phyloP scores from a whole-genome alignment of 1,140 invertebrate species.

The Brachionus plicatilis region DNA sequence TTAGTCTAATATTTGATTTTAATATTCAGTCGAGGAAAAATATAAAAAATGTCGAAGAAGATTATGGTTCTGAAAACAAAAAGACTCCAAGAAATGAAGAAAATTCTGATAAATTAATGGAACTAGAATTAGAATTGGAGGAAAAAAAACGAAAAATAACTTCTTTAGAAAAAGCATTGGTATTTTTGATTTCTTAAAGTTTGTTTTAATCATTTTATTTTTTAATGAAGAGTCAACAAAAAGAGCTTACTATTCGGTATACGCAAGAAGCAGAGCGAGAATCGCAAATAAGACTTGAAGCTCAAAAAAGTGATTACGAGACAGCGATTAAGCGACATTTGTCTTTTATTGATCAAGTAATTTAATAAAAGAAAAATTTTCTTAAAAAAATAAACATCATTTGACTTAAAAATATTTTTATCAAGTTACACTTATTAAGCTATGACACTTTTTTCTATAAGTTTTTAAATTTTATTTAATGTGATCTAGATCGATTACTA shows the following conservation, averaged over 20 bases:
- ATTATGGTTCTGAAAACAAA: not conserved
- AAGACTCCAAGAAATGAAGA: not conserved
- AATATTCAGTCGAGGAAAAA: not conserved
- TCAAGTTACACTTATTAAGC: not conserved
- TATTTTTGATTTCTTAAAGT: conserved; percentile 39
- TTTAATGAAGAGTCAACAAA: conserved; percentile 51
- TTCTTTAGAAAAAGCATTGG: conserved; percentile 55
- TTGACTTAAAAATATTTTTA: conserved; percentile 40
- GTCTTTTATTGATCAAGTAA: conserved; percentile 56
- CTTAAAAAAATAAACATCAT: not conserved
- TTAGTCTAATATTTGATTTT: not conserved
- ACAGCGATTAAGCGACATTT: conserved; percentile 55
- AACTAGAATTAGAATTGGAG: conserved; percentile 52
- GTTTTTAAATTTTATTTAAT: too few species aligned
- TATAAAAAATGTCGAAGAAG: not conserved
- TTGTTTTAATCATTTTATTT: not conserved
- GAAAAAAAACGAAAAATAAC: conserved; percentile 52
- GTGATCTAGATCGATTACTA: too few species aligned
- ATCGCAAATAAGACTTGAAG: conserved; percentile 45
- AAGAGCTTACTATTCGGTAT: conserved; percentile 55
- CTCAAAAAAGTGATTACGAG: conserved; percentile 56
- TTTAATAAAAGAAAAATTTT: too few species aligned
- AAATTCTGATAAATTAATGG: conserved; percentile 46
- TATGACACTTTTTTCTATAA: too few species aligned
- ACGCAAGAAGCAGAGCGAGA: conserved; percentile 55